Conservation (phyloP, 2,113 vertebrate genomes). For the Noturus placidus region DNA sequence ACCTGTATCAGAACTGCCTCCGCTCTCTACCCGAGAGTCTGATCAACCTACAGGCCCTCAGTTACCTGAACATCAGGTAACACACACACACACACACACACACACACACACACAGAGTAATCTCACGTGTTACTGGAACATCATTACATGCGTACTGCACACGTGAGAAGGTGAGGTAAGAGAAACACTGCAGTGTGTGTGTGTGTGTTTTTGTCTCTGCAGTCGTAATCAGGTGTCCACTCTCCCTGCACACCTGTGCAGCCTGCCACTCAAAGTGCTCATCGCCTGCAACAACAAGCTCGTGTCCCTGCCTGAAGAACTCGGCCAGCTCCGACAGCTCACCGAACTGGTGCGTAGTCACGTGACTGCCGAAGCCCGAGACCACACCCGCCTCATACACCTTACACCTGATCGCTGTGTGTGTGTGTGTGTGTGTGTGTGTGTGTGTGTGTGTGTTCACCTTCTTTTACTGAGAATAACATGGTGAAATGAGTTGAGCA, state of each 20-base stretch:
- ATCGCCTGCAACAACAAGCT: slow-evolving; percentile 97
- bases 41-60: slow-evolving; percentile 89
- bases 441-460: too few species aligned
- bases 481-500: background rate
- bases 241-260: slow-evolving; percentile 86
- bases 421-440: too few species aligned
- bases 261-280: slow-evolving; percentile 90
- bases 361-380: background rate
- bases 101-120: background rate
- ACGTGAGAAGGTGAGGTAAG: background rate
- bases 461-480: too few species aligned
- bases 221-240: slow-evolving; percentile 94
- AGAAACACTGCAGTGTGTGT: background rate
- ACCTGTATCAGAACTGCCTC: slow-evolving; percentile 97
- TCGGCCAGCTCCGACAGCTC: slow-evolving; percentile 85
- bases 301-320: slow-evolving; percentile 90
- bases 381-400: background rate
- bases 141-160: background rate
- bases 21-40: slow-evolving; percentile 90
- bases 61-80: slow-evolving; percentile 96
- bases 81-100: slow-evolving; percentile 23
- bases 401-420: too few species aligned
- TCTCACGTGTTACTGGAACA: background rate
- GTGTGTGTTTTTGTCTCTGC: slow-evolving; percentile 53
- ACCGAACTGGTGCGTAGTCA: slow-evolving; percentile 85